Conservation (phyloP, 2,888 invertebrate species). For the Euplagia quadripunctaria region DNA sequence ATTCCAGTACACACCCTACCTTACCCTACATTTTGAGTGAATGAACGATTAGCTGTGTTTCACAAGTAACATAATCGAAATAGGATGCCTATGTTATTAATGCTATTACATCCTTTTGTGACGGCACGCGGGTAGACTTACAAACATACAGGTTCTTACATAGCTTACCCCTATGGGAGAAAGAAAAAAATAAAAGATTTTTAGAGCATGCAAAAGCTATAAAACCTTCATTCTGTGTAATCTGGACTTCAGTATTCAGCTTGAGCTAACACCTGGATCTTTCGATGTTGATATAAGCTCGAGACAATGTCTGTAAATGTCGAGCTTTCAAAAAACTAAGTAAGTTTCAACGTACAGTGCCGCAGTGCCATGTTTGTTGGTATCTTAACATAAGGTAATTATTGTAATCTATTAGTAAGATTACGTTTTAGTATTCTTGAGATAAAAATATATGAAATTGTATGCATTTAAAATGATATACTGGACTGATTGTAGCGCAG, state of each 20-base stretch:
- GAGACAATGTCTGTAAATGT: neutral
- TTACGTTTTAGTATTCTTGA: constrained; percentile 20
- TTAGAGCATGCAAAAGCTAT: neutral
- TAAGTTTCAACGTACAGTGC: neutral
- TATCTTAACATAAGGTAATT: neutral
- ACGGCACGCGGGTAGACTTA: too few species aligned
- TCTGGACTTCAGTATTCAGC: too few species aligned
- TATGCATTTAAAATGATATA: constrained; percentile 20
- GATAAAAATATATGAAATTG: constrained; percentile 4
- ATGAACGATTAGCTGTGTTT: too few species aligned
- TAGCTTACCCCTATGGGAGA: too few species aligned
- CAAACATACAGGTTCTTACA: too few species aligned
- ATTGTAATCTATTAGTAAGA: constrained; percentile 1
- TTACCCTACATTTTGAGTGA: too few species aligned
- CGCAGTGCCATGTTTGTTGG: neutral
- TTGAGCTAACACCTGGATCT: too few species aligned
- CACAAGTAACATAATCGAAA: too few species aligned
- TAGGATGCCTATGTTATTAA: too few species aligned
- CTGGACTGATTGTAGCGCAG: constrained; percentile 21
- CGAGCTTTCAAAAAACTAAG: neutral
- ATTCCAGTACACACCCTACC: too few species aligned
- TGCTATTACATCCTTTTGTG: too few species aligned
- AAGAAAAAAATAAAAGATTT: too few species aligned
- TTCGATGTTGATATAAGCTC: neutral
- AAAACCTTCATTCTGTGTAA: neutral